phyloP scores from a whole-genome alignment of 2,113 vertebrate species.

The Noctilio leporinus region DNA sequence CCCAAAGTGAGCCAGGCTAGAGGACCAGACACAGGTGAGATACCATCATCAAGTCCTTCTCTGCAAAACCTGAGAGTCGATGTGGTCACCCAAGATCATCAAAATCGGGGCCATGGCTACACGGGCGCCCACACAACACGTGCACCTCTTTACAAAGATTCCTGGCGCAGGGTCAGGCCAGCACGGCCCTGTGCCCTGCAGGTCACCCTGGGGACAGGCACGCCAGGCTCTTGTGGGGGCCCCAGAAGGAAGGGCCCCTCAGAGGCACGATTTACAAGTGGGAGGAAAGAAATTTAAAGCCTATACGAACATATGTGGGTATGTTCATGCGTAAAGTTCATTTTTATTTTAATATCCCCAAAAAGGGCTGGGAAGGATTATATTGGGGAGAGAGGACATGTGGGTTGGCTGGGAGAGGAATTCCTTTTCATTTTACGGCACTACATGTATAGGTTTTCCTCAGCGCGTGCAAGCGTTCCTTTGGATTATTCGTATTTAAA shows the following conservation, averaged over 20 bases:
- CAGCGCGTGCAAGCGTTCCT: background rate
- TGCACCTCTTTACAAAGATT: background rate
- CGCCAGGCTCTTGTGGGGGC: background rate
- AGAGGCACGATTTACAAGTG: background rate
- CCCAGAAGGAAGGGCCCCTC: background rate
- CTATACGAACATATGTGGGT: background rate
- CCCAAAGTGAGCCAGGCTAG: background rate
- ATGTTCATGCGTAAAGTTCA: background rate
- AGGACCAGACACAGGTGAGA: rapidly evolving
- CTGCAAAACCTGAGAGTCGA: background rate
- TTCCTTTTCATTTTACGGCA: background rate
- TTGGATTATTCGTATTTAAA: background rate
- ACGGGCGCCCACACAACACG: background rate
- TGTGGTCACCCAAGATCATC: background rate
- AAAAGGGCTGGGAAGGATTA: background rate
- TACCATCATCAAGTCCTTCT: background rate
- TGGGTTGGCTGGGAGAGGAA: background rate
- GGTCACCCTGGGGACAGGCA: background rate
- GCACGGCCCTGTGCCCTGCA: rapidly evolving
- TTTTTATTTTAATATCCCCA: background rate
- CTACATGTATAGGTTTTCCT: background rate
- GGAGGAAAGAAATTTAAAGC: background rate
- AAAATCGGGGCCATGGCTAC: no score
- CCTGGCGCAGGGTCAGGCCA: no score
- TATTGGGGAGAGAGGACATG: background rate